Percentiles rank a stretch among this genome's conserved stretches.
phyloP scores from a whole-genome alignment of 2,888 invertebrate genomes.

The Philereme transversata region DNA sequence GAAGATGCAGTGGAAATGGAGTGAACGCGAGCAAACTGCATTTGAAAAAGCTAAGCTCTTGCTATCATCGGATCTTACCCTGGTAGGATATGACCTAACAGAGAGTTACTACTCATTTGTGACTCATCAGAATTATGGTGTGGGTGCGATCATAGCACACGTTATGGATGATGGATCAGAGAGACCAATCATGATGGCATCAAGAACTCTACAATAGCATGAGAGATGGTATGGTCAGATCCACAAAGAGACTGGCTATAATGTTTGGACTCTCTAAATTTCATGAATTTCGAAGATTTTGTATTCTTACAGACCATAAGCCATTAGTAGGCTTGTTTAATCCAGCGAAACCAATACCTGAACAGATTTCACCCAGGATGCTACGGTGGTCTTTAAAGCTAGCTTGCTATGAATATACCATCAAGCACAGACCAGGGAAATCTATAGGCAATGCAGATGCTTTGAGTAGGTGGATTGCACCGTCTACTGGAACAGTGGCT shows the following conservation, averaged over 20 bases:
- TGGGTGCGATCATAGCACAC: slow-evolving; percentile 3
- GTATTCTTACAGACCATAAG: slow-evolving; percentile 31
- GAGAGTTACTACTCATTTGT: neutral
- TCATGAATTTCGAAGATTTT: slow-evolving; percentile 23
- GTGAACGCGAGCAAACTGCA: slow-evolving; percentile 17
- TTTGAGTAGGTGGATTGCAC: slow-evolving; percentile 25
- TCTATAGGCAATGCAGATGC: slow-evolving; percentile 23
- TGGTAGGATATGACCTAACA: slow-evolving; percentile 12
- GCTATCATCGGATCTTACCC: slow-evolving; percentile 25
- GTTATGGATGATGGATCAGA: slow-evolving; percentile 26
- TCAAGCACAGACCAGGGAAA: slow-evolving; percentile 15
- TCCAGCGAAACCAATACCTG: too few species aligned
- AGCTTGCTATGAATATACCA: slow-evolving; percentile 5
- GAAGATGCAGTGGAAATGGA: slow-evolving; percentile 20
- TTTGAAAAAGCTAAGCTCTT: slow-evolving; percentile 28
- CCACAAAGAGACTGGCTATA: slow-evolving; percentile 39
- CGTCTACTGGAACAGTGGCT: too few species aligned
- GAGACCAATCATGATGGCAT: slow-evolving; percentile 33
- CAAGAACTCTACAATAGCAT: slow-evolving; percentile 16
- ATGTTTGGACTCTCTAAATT: slow-evolving; percentile 36
- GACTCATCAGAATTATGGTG: slow-evolving; percentile 4
- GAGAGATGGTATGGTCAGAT: slow-evolving; percentile 14
- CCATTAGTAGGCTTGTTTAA: slow-evolving; percentile 26
- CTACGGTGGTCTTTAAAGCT: slow-evolving; percentile 12
- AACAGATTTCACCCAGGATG: slow-evolving; percentile 15